Conservation (phyloP, 2,888 invertebrate species). For the Papilio protenor region DNA sequence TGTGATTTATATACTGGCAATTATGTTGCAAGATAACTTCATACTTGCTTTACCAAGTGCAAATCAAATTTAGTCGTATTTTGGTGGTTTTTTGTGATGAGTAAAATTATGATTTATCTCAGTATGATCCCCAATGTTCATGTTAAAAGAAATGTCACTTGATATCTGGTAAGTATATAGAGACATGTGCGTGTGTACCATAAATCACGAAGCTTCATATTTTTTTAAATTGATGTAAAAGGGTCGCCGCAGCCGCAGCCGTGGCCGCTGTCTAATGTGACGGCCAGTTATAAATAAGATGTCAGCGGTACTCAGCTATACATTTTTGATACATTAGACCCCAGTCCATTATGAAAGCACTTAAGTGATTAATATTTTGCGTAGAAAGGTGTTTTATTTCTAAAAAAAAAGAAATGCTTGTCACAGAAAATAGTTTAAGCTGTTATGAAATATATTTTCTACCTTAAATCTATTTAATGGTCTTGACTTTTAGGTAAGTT, state of each 20-base stretch:
- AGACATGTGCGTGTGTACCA: neutral
- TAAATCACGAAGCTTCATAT: slow-evolving; percentile 4
- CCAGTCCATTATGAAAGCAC: slow-evolving; percentile 19
- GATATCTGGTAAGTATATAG: neutral
- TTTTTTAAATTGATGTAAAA: slow-evolving; percentile 17
- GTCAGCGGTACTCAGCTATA: neutral
- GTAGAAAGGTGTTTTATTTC: neutral
- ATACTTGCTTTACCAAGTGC: too few relatives aligned
- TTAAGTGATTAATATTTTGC: slow-evolving; percentile 24
- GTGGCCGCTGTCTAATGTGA: neutral
- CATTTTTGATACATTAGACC: slow-evolving; percentile 4
- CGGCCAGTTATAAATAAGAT: slow-evolving; percentile 20
- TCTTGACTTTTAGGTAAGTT: too few relatives aligned
- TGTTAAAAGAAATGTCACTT: neutral
- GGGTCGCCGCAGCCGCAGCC: neutral
- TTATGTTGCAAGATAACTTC: too few relatives aligned
- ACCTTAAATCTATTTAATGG: too few relatives aligned
- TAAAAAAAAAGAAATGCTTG: too few relatives aligned
- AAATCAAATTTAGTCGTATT: too few relatives aligned
- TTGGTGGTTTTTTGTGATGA: too few relatives aligned
- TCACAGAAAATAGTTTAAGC: neutral
- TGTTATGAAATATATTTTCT: neutral
- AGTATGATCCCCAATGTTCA: too few relatives aligned
- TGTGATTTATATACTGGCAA: too few relatives aligned
- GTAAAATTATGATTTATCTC: too few relatives aligned